phyloP scores from a whole-genome alignment of 2,888 invertebrate species.

The Morpho helenor region DNA sequence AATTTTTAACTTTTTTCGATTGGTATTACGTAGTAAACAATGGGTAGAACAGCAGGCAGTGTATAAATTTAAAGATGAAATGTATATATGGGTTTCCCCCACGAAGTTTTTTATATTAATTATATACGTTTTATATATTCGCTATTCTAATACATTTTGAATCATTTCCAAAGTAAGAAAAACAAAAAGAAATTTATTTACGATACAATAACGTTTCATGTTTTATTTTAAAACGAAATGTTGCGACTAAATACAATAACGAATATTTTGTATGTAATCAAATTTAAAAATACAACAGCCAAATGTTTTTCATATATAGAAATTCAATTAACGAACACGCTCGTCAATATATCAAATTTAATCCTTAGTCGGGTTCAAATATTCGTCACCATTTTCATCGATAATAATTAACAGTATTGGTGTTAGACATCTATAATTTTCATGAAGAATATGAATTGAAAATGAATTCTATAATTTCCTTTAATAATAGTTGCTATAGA shows the following conservation, averaged over 20 bases:
- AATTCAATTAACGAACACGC: constrained; percentile 4
- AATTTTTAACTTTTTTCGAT: too few species aligned
- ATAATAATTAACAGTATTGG: not conserved
- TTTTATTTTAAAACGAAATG: not conserved
- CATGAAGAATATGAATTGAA: constrained; percentile 13
- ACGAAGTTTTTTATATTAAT: too few species aligned
- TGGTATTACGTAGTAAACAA: too few species aligned
- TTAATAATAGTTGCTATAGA: too few species aligned
- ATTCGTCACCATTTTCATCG: not conserved
- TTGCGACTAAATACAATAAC: not conserved
- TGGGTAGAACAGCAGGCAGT: too few species aligned
- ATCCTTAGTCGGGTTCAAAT: constrained; percentile 6
- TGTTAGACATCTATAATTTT: constrained; percentile 26
- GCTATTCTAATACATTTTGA: too few species aligned
- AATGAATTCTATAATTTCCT: too few species aligned
- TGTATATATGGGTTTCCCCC: too few species aligned
- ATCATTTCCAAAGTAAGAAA: not conserved
- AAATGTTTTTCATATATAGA: not conserved
- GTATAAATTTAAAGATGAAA: too few species aligned
- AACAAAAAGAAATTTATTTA: not conserved
- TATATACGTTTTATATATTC: too few species aligned
- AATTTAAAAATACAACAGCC: not conserved
- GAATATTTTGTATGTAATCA: not conserved
- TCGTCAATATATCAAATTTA: constrained; percentile 7
- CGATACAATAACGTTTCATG: not conserved